Evolutionary conservation across 2,888 invertebrate genomes (phyloP), one percentile per base, ranked within the genome.

Genomic region (Tricholauxania praeusta): DNA sequence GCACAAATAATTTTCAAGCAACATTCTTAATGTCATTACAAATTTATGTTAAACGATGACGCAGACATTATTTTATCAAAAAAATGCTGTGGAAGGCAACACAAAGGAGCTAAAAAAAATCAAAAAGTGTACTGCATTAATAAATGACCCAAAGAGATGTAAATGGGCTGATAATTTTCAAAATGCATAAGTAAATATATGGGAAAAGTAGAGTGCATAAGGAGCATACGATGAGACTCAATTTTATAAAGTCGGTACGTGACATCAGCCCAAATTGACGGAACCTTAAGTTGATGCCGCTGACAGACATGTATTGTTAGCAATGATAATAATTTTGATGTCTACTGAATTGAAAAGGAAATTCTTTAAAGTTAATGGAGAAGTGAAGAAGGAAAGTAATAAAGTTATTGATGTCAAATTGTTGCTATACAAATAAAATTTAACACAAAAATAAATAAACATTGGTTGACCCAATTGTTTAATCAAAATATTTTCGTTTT

Each of bases 1-100:
- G 17, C 12, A 63, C 1, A 17, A 63, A 47, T 47, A 32, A 65
- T 59, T 22, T 22, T 14, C 22, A 17, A 22, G 22, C n/a, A 14
- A 22, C 65, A 66, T 64, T 66, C 28, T 53, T 66, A 57, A 47
- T 67, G 47, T 67, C 57, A 47, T 17, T 47, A 28, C 47, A 47
- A 57, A 19, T 55, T 67, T 39, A 55, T 55, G 17, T 67, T 57
- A 32, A 67, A 55, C 32, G 17, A 39, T 55, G 67, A 17, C 39
- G 39, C 39, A 39, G 39, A 39, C 39, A 39, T 39, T 3, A 28
- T 28, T 28, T 28, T 28, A 4, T 17, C 51, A 22, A 7, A 22
- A 28, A 14, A 22, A 28, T 12, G 14, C 19, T 4, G 17, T 10
- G 1, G 7, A 28, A 65, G 28, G n/a, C n/a, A 22, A 51, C 28